Percentiles rank a stretch among this genome's conserved stretches.
These are phyloP conservation scores for Bellardia pandia DNA, from an alignment of 2,888 invertebrate genomes.

Conservation along the genomic window DNA sequence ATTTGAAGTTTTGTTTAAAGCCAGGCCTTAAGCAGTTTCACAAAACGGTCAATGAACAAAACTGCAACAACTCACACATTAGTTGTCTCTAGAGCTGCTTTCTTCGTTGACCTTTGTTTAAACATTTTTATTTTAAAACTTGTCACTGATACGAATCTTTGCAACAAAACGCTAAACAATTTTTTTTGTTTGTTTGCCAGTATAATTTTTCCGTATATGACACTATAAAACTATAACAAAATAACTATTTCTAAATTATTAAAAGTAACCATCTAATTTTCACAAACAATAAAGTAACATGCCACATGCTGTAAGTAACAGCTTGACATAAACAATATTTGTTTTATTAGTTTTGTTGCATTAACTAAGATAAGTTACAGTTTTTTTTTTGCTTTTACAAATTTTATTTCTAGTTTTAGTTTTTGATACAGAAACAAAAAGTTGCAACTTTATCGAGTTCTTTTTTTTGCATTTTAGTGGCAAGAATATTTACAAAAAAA, in stretches of 20 bases:
- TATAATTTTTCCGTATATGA: slow-evolving; percentile 22
- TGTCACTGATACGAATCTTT: slow-evolving; percentile 48
- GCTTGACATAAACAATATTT: slow-evolving; percentile 64
- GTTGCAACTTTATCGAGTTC: slow-evolving; percentile 7
- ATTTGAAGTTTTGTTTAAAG: no score
- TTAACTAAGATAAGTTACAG: slow-evolving; percentile 55
- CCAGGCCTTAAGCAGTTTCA: no score
- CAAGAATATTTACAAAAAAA: not conserved
- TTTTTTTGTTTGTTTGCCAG: not conserved
- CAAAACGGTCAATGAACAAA: no score
- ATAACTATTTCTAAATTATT: slow-evolving; percentile 55
- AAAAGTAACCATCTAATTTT: slow-evolving; percentile 61
- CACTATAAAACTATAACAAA: slow-evolving; percentile 15
- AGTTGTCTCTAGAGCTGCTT: no score
- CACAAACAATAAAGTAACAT: slow-evolving; percentile 57
- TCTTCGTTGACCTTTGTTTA: no score
- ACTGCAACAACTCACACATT: no score
- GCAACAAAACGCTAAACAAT: slow-evolving; percentile 39
- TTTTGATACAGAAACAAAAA: slow-evolving; percentile 44
- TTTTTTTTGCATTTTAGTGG: not conserved
- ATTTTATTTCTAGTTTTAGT: slow-evolving; percentile 24
- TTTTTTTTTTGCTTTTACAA: slow-evolving; percentile 1
- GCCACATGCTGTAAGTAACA: slow-evolving; percentile 65
- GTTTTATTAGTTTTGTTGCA: slow-evolving; percentile 50
- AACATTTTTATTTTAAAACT: slow-evolving; percentile 12